phyloP scores from a whole-genome alignment of 1,140 invertebrate species.

The Drusus annulatus region DNA sequence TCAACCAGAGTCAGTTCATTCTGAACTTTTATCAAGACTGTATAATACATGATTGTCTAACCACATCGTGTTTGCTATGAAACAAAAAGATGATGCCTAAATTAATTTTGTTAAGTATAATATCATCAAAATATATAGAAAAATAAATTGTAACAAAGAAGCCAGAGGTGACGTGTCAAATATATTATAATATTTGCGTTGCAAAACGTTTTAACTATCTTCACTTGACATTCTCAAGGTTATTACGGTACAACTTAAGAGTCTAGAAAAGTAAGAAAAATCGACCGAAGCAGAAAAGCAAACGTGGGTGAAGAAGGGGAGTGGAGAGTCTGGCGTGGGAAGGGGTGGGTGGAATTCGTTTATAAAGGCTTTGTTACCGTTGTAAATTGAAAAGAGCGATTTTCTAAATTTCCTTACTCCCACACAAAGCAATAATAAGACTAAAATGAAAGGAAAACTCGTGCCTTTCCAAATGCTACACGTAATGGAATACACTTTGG shows the following conservation, averaged over 20 bases:
- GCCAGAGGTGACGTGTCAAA: no score
- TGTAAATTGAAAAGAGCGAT: constrained; percentile 37
- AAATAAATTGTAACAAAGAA: no score
- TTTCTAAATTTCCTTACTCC: constrained; percentile 30
- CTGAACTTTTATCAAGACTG: no score
- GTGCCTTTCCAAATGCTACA: constrained; percentile 20
- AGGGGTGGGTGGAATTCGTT: constrained; percentile 29
- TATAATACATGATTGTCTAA: no score
- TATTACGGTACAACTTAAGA: constrained; percentile 8
- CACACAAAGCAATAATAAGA: constrained; percentile 40
- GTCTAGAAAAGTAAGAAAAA: constrained; percentile 29
- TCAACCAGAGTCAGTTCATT: no score
- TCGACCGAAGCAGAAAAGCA: constrained; percentile 7
- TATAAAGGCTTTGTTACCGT: constrained; percentile 35
- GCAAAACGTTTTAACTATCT: background rate
- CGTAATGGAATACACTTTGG: constrained; percentile 1
- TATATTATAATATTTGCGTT: no score
- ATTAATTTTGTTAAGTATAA: no score
- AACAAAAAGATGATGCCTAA: no score
- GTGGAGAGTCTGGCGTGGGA: background rate
- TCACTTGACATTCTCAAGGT: constrained; percentile 23
- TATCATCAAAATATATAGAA: no score
- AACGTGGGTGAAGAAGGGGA: background rate
- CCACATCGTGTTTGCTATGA: no score
- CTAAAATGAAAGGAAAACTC: constrained; percentile 32